Conservation (phyloP, 2,888 invertebrate genomes). For the Sinopyrophorus schimmeli region DNA sequence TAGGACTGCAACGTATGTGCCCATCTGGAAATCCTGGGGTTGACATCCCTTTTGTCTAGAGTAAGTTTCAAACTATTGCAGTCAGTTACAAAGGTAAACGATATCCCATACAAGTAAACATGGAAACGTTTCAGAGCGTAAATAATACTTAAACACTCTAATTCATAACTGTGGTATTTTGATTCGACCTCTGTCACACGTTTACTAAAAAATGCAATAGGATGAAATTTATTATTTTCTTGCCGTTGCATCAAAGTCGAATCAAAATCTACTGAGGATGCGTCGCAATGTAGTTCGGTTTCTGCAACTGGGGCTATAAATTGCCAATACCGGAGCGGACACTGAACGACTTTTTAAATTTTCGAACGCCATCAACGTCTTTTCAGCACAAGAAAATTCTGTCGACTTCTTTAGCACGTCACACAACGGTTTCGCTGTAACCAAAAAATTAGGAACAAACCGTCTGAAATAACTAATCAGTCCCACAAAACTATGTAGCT, state of each 20-base stretch:
- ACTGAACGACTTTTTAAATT: background rate
- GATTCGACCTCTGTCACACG: constrained; percentile 24
- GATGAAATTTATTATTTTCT: constrained; percentile 7
- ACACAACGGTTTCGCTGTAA: constrained; percentile 2
- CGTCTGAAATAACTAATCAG: constrained; percentile 14
- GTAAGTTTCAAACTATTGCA: constrained; percentile 27
- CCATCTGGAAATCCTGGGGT: constrained; percentile 3
- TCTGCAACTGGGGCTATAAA: background rate
- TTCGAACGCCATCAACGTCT: background rate
- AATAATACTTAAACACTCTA: constrained; percentile 28
- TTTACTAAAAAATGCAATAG: constrained; percentile 13
- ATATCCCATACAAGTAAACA: constrained; percentile 28
- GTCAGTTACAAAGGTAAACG: constrained; percentile 16
- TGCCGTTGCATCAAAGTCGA: constrained; percentile 8
- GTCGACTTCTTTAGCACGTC: constrained; percentile 1
- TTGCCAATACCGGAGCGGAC: background rate
- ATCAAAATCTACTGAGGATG: constrained; percentile 18
- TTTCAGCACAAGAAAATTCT: background rate
- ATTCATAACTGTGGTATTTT: constrained; percentile 29
- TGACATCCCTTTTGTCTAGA: constrained; percentile 25
- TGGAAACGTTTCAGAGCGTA: constrained; percentile 27
- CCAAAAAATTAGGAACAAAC: constrained; percentile 5
- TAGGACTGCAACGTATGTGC: background rate
- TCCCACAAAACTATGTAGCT: constrained; percentile 14
- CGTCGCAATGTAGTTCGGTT: constrained; percentile 17